Evolutionary conservation across 2,888 invertebrate genomes (phyloP), one percentile per base, ranked within the genome.

Genomic region (Bombyx huttoni): DNA sequence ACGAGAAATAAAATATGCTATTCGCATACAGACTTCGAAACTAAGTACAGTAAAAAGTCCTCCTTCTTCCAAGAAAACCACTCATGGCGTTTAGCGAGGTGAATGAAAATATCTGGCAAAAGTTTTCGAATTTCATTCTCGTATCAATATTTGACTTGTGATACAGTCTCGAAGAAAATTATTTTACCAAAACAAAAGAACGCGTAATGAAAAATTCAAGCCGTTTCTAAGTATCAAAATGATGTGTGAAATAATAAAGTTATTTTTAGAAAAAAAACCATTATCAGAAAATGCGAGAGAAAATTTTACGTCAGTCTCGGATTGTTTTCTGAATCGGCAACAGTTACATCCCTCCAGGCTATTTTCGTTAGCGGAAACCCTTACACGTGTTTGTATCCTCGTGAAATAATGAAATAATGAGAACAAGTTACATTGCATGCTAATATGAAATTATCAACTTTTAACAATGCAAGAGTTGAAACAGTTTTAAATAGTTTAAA

Each of bases 241-340:
- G 24, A 5, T 24, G 24, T 24, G 24, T 24, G 24, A 40, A 40
- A 51, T 46, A 34, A 48, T 13, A 34, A 24, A 48, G 40, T 47
- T 48, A 34, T 33, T 50, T 24, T 46, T 24, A 46, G 47, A 50
- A 13, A 52, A 24, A 24, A 40, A 73, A 73, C 77, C 72, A 73
- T 78, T 80, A 79, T 77, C 68, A 70, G 63, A 70, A 80, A 79
- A 78, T 76, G 78, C 78, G 75, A 66, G 62, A 64, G 67, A 70
- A 67, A 79, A 71, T 68, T 70, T 73, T 73, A 71, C 68, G 78
- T 73, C 80, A 78, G 78, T 74, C 75, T 70, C 75, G 78, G 77
- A 76, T 79, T 81, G 79, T 79, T 82, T 82, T 81, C 78, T 75
- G 78, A 78, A 81, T 74, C 80, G 81, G 81, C 78, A 80, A 60